Evolutionary conservation across 2,888 invertebrate genomes (phyloP).

Genomic region (Athalia rosae): DNA sequence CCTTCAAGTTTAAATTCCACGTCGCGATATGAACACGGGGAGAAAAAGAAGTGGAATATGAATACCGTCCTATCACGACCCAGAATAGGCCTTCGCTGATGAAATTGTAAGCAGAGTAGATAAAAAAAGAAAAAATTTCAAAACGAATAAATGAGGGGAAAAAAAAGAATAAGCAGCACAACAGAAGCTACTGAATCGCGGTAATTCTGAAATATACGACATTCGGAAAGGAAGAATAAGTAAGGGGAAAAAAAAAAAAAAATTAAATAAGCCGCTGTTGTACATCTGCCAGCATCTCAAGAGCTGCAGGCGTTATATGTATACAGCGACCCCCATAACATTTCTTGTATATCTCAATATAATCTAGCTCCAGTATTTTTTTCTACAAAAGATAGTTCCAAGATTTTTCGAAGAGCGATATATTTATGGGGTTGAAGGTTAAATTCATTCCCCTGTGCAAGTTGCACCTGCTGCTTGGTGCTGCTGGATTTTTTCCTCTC

Average conservation of each 20-base stretch:
- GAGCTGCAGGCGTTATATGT: background rate
- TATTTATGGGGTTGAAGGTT: background rate
- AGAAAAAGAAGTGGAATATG: too few relatives aligned
- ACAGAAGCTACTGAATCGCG: conserved; percentile 23
- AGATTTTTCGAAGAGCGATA: conserved; percentile 7
- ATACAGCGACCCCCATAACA: conserved; percentile 7
- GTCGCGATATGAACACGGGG: too few relatives aligned
- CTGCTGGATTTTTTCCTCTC: background rate
- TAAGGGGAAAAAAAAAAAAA: background rate
- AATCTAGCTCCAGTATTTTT: background rate
- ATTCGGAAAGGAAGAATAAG: background rate
- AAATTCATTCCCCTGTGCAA: too few relatives aligned
- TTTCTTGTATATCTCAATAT: conserved; percentile 40
- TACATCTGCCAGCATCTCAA: conserved; percentile 19
- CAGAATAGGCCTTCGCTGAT: too few relatives aligned
- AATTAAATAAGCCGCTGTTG: conserved; percentile 31
- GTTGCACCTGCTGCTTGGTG: too few relatives aligned
- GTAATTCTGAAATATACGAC: conserved; percentile 37
- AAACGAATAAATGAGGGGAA: too few relatives aligned
- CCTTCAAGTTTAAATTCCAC: too few relatives aligned
- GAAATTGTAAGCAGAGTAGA: too few relatives aligned
- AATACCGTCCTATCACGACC: too few relatives aligned
- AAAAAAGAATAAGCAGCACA: too few relatives aligned
- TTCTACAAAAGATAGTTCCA: conserved; percentile 23
- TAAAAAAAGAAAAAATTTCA: too few relatives aligned